A percentile compares a stretch with the other conserved stretches of the same genome.
Evolutionary conservation across 2,888 invertebrate species (phyloP).

Genomic region (Apodemia duryi): DNA sequence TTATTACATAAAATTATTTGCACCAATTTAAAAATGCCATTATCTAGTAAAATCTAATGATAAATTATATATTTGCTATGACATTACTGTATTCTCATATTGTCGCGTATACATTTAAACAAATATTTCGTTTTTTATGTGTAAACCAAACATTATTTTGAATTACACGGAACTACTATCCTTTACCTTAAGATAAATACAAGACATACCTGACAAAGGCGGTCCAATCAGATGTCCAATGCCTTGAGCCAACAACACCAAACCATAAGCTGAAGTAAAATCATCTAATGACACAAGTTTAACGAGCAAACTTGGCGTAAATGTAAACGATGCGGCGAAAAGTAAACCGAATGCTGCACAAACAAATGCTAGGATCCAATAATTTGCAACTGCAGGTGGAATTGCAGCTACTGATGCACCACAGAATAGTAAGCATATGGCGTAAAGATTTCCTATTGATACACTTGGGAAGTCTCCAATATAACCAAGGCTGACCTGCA

Average conservation of each 20-base stretch:
- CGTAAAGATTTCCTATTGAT: slow-evolving; percentile 90
- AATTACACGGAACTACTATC: too few species aligned
- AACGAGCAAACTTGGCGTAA: slow-evolving; percentile 93
- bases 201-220: slow-evolving; percentile 87
- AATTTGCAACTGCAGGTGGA: slow-evolving; percentile 73
- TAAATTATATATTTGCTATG: too few species aligned
- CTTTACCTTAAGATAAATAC: too few species aligned
- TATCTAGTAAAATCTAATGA: too few species aligned
- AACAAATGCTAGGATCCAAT: slow-evolving; percentile 66
- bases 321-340: slow-evolving; percentile 94
- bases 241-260: slow-evolving; percentile 93
- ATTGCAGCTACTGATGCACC: slow-evolving; percentile 82
- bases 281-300: slow-evolving; percentile 93
- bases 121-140: too few species aligned
- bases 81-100: too few species aligned
- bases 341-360: slow-evolving; percentile 90
- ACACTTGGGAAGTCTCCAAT: slow-evolving; percentile 92
- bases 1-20: too few species aligned
- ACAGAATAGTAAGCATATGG: slow-evolving; percentile 85
- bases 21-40: too few species aligned
- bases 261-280: slow-evolving; percentile 95
- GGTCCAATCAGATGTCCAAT: slow-evolving; percentile 95
- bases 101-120: too few species aligned
- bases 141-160: too few species aligned
- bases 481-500: slow-evolving; percentile 89